Base-by-base conservation (phyloP, 2,113 vertebrate genomes). In the Mionectes macconnelli region DNA sequence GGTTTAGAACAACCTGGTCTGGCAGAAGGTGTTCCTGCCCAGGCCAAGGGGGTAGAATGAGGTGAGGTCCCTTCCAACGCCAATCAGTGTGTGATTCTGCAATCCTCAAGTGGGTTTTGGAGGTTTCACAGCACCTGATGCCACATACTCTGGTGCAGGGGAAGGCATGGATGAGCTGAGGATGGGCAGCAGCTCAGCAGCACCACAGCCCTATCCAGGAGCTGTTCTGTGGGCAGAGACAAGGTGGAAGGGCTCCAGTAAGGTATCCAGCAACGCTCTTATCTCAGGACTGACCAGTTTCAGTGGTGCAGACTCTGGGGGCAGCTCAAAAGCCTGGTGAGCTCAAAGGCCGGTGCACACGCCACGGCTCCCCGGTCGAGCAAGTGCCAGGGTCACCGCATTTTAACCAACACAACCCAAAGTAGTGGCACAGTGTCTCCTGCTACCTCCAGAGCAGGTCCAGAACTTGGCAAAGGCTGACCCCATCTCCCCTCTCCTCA, bases 171-270 rank as follows among this genome's bases (percentile, higher is more conserved):
- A 31, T 21, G 56, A 47, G 30, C 47, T 39, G 66, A 12, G 35
- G 47, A 5, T 17, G 44, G 28, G 47, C 37, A 77, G 53, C 4
- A 2, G 24, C 69, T 62, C 47, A n/a, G 30, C 52, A 52, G 9
- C 9, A 37, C 33, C 40, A 14, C 57, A 52, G 55, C 17, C 33
- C 21, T 0, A 1, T 55, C 14, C 0, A 0, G 74, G 47, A 93
- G 25, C 50, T 5, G 0, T 59, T 18, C 77, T 25, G 15, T 1
- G 0, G 47, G 44, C 40, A 73, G 30, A 35, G 47, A 14, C 0
- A 1, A n/a, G 47, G 24, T 5, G 21, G 16, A 63, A 52, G 44
- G 66, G 27, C 35, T 21, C 5, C 18, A 30, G 6, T 3, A 7
- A 70, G 9, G 14, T 42, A 30, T 3, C 45, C n/a, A 42, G 40